Base-by-base conservation (phyloP, 2,888 invertebrate species). In the Pardosa pseudoannulata region DNA sequence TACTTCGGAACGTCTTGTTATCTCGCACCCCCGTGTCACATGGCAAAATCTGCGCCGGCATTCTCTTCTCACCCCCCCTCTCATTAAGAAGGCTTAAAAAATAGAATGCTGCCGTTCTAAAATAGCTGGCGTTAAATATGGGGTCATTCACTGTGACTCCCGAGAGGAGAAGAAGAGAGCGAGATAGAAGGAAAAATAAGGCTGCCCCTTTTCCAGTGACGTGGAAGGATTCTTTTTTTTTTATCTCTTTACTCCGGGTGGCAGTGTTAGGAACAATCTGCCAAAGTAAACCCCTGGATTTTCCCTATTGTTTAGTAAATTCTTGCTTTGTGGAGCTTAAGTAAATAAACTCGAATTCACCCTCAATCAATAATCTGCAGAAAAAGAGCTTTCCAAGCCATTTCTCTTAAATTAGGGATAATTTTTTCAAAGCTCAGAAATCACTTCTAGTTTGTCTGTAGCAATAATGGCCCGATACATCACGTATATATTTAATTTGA, bases 121-220 rank as follows among this genome's bases (percentile, higher is more conserved):
- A 56, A 56, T 56, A 56, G 56, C 56, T 56, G 23, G 56, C 56
- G 23, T 56, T 56, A 56, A 56, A 56, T 56, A 56, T 56, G 56
- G 56, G 23, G 56, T 56, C 23, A 56, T 56, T 23, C 56, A 56
- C 56, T 56, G 56, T 56, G 56, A 56, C 56, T 56, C n/a, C n/a
- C n/a, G 2, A 3, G 56, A 56, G 56, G 11, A 56, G 56, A 56
- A 23, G 23, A 5, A 56, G 16, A 19, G 23, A 6, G 23, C 2
- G 11, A 56, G 23, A 23, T 56, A 19, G 16, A 2, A 36, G 46
- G n/a, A n/a, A 16, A 23, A 56, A 56, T 3, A 56, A 19, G 56
- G 56, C 23, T 56, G 23, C 56, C 19, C 19, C n/a, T n/a, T n/a
- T 56, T n/a, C n/a, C 23, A 56, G 6, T n/a, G 23, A 56, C 56